A percentile compares a stretch with the other conserved stretches of the same genome.
phyloP scores from a whole-genome alignment of 2,888 invertebrate species.

The Anaspis maculata region DNA sequence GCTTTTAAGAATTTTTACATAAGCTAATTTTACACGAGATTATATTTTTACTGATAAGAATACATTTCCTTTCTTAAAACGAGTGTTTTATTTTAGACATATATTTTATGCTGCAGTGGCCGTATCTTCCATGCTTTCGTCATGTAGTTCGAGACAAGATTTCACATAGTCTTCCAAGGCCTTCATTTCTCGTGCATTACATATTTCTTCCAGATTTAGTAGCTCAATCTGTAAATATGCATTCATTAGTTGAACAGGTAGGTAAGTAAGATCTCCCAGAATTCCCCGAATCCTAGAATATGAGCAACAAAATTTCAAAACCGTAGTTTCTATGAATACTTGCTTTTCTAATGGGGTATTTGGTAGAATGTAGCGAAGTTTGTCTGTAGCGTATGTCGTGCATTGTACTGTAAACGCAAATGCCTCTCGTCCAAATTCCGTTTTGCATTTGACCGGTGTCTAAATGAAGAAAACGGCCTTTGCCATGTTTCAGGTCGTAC shows the following conservation, averaged over 20 bases:
- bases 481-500: conserved; percentile 49
- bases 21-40: too few relatives aligned
- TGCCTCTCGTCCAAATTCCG: conserved; percentile 53
- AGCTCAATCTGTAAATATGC: conserved; percentile 15
- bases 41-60: too few relatives aligned
- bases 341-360: conserved; percentile 43
- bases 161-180: conserved; percentile 11
- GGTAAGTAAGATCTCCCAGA: too few relatives aligned
- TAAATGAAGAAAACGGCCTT: conserved; percentile 57
- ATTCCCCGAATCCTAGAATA: too few relatives aligned
- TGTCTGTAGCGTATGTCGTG: conserved; percentile 53
- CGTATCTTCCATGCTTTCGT: too few relatives aligned
- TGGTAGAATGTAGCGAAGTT: conserved; percentile 46
- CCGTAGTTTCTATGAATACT: too few relatives aligned
- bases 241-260: neutral
- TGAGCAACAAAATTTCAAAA: too few relatives aligned
- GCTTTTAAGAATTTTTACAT: too few relatives aligned
- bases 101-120: too few relatives aligned
- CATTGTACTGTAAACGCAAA: conserved; percentile 49
- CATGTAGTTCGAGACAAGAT: conserved; percentile 6
- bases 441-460: conserved; percentile 57
- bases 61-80: too few relatives aligned
- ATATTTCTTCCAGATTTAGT: conserved; percentile 12
- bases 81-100: too few relatives aligned
- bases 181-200: conserved; percentile 13